Conservation (phyloP, 2,888 invertebrate genomes). For the Eupithecia vulgata region DNA sequence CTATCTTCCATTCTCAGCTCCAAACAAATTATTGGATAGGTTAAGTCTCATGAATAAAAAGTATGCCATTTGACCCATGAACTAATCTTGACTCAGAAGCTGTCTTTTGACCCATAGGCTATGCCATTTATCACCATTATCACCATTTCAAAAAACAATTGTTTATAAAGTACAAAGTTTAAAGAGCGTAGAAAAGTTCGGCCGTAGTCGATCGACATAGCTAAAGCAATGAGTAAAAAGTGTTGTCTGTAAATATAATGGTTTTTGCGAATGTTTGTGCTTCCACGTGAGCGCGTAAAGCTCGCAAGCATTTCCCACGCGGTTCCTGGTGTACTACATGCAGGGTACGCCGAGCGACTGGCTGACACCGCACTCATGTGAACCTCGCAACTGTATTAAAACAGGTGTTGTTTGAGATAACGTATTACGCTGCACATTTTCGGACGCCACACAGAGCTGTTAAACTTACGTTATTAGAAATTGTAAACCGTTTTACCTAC, state of each 20-base stretch:
- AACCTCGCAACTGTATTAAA: neutral
- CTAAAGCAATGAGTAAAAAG: conserved; percentile 9
- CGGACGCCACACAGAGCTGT: neutral
- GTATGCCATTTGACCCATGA: neutral
- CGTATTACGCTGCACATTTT: neutral
- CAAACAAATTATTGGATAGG: neutral
- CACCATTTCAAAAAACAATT: neutral
- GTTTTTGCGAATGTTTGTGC: conserved; percentile 3
- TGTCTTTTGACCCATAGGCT: no score
- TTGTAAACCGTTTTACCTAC: no score
- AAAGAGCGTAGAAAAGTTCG: conserved; percentile 1
- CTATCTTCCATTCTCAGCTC: neutral
- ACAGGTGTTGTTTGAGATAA: neutral
- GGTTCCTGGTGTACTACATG: neutral
- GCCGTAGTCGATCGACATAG: neutral
- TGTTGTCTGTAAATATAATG: neutral
- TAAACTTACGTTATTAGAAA: no score
- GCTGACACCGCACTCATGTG: conserved; percentile 2
- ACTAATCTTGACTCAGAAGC: no score
- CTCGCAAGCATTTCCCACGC: neutral
- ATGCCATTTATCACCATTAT: neutral
- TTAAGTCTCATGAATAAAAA: neutral
- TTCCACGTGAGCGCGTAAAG: neutral
- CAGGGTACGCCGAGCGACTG: neutral
- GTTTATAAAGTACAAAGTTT: neutral